Evolutionary conservation across 2,113 vertebrate species (phyloP), one percentile per base, ranked within the genome.

Genomic region (Phrynosoma platyrhinos): DNA sequence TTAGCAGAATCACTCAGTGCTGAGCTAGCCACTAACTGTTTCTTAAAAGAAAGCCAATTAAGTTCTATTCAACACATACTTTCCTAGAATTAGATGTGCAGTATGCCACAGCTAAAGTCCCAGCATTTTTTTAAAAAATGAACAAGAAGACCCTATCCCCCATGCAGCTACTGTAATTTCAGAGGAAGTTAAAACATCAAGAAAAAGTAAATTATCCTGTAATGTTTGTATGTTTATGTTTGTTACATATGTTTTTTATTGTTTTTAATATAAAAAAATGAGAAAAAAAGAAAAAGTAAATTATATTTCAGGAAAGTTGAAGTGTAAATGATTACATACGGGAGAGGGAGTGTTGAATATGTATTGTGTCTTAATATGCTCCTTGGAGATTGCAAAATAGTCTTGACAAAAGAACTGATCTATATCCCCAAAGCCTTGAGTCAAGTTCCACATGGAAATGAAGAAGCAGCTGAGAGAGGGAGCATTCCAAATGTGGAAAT

Each of bases 1-100:
- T 93, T 92, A 92, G 92, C 90, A 94, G 90, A 87, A 89, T 91
- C 90, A 87, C 89, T 92, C 71, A 88, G 89, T 87, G 83, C 85
- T 93, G 89, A 95, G 93, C 89, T 93, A 89, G 84, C 90, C 84
- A 55, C 85, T 91, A 83, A 91, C 93, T 91, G 12, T 42, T 87
- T 94, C 92, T 88, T 89, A 88, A 95, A 86, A 27, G 88, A 93
- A 93, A 94, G 89, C 88, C 94, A 94, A 95, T 96, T 95, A 94
- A 92, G 79, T 89, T 36, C 78, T 92, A 91, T 92, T 94, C 69
- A 78, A 92, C 55, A 95, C 91, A 93, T 93, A 69, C 36, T 83
- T 32, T 7, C 88, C 89, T 69, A 53, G 30, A 92, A 79, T 0
- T 81, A 86, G 92, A 84, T 91, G 20, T 85, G 79, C 69, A 79